Conservation (phyloP, 2,113 vertebrate genomes). For the Myrmecobius fasciatus region DNA sequence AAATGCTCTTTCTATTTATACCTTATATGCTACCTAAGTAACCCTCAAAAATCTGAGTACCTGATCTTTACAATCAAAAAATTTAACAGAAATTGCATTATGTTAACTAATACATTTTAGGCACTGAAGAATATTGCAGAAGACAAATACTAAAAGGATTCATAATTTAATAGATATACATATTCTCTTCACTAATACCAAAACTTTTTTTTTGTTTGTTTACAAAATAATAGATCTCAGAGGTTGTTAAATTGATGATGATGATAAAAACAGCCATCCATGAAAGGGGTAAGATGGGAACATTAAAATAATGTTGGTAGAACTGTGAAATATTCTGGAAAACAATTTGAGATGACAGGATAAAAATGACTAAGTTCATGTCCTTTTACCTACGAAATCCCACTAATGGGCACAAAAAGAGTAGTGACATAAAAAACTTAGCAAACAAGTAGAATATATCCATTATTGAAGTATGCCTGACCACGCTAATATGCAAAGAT, state of each 20-base stretch:
- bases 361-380: neutral
- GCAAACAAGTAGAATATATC: neutral
- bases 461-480: too few species aligned
- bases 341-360: neutral
- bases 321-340: neutral
- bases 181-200: neutral
- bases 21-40: too few species aligned
- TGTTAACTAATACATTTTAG: too few species aligned
- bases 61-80: too few species aligned
- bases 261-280: neutral
- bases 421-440: neutral
- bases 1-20: too few species aligned
- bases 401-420: neutral
- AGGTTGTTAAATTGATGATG: neutral
- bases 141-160: neutral
- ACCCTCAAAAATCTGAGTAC: too few species aligned
- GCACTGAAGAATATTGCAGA: too few species aligned
- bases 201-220: neutral
- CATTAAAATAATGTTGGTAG: neutral
- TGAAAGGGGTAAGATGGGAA: neutral
- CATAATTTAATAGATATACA: neutral
- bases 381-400: neutral
- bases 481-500: neutral
- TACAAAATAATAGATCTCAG: neutral
- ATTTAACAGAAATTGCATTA: too few species aligned